Conservation (phyloP, 2,113 vertebrate genomes). For the Azemiops feae region DNA sequence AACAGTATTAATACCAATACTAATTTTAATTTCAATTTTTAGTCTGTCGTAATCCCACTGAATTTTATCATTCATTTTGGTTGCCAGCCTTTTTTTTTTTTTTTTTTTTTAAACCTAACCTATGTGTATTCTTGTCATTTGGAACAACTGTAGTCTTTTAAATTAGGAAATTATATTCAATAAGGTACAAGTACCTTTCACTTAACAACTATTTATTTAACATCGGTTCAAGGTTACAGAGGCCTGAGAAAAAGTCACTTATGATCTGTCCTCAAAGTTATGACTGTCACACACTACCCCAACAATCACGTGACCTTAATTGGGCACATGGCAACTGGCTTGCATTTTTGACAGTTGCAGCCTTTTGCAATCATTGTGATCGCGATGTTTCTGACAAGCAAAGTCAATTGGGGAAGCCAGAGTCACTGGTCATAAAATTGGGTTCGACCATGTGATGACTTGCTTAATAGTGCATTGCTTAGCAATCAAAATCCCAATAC, state of each 20-base stretch:
- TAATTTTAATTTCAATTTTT: not conserved
- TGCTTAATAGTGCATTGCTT: not conserved
- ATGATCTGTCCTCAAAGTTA: not conserved
- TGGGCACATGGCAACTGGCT: not conserved
- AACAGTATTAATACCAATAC: constrained; percentile 15
- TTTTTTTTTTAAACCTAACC: not conserved
- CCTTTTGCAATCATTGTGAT: not conserved
- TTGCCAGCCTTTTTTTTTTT: too few species aligned
- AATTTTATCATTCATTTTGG: constrained; percentile 19
- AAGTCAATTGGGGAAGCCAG: too few species aligned
- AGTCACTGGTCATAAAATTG: not conserved
- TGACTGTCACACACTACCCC: not conserved
- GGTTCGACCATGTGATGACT: not conserved
- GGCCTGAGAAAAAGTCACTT: not conserved
- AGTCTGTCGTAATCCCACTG: constrained; percentile 12
- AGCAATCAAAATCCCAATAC: not conserved
- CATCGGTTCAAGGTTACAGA: not conserved
- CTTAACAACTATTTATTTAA: not conserved
- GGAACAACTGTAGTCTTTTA: not conserved
- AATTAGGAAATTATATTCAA: not conserved
- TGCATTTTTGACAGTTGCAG: not conserved
- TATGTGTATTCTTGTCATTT: not conserved
- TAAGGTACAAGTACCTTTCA: not conserved
- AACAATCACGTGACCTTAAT: not conserved
- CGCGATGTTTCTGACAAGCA: too few species aligned